Base-by-base conservation (phyloP, 2,797 vertebrate genomes). In the Dallia pectoralis region DNA sequence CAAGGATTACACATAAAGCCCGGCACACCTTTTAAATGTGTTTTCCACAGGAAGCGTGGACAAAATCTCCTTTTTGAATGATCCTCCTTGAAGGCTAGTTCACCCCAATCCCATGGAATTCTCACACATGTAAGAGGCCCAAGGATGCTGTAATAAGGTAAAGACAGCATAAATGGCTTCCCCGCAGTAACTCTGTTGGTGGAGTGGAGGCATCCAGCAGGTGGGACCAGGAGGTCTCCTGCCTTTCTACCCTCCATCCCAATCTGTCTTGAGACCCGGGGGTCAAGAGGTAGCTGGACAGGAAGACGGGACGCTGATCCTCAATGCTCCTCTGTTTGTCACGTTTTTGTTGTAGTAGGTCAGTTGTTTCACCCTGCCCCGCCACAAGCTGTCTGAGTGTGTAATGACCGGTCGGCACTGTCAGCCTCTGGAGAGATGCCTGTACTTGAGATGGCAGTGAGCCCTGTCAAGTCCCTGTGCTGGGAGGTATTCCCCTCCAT, bases 401-500 rank as follows among this genome's bases (percentile, higher is more conserved):
- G 16, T 89, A 87, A 93, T 93, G 92, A 85, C 89, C 85, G 78
- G 61, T 68, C 29, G n/a, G 69, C 78, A 77, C 86, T 81, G 83
- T 81, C 86, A 48, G 11, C 69, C 74, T 75, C 78, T 75, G 87
- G 89, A 91, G 91, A 91, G 86, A 91, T 92, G 94, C 94, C 93
- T 69, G 87, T 94, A 85, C 93, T 87, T 72, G 90, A 90, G 87
- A 97, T 97, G 96, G 95, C 94, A 87, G 86, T 95, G 88, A 93
- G 90, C 88, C 89, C 91, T 80, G 85, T 92, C 70, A 94, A 92
- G 71, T 92, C 94, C 85, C 94, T 97, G 76, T 87, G 85, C 81
- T 99, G 97, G 97, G 95, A 95, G 91, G 85, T 91, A 73, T 95
- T 98, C 82, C 97, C 97, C 0, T 82, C 95, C 68, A 96, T 98